These are phyloP conservation scores for Misgurnus mizolepis DNA, from an alignment of 2,113 vertebrate species.

Conservation along the genomic window DNA sequence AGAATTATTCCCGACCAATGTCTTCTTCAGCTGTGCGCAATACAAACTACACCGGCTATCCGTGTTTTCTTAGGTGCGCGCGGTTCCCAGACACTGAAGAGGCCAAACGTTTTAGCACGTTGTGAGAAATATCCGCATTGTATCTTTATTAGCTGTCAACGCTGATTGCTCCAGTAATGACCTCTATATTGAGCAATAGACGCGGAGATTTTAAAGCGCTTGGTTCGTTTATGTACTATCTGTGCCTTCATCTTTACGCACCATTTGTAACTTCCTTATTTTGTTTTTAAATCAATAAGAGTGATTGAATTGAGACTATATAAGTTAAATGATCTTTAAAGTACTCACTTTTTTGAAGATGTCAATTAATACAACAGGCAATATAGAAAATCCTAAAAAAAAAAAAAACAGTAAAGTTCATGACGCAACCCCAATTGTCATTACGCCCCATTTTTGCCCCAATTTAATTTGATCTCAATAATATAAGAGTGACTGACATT, in stretches of 20 bases:
- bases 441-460: too few species aligned
- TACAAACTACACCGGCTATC: conserved; percentile 72
- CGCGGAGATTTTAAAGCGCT: neutral
- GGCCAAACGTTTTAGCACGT: conserved; percentile 83
- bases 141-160: conserved; percentile 71
- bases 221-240: neutral
- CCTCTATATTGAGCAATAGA: conserved; percentile 33
- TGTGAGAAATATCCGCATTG: conserved; percentile 78
- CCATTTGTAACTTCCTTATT: neutral
- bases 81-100: conserved; percentile 73
- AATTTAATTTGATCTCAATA: too few species aligned
- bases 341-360: too few species aligned
- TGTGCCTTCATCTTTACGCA: neutral
- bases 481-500: too few species aligned
- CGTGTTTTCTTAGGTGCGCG: conserved; percentile 93
- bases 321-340: too few species aligned
- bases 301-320: too few species aligned
- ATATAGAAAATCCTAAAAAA: too few species aligned
- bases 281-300: neutral
- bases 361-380: too few species aligned
- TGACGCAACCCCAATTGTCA: too few species aligned
- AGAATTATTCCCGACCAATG: conserved; percentile 79
- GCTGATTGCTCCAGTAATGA: conserved; percentile 50
- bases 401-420: too few species aligned
- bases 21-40: conserved; percentile 91